These are phyloP conservation scores for Coracopsis vasa DNA, from an alignment of 2,113 vertebrate genomes.

Conservation along the genomic window DNA sequence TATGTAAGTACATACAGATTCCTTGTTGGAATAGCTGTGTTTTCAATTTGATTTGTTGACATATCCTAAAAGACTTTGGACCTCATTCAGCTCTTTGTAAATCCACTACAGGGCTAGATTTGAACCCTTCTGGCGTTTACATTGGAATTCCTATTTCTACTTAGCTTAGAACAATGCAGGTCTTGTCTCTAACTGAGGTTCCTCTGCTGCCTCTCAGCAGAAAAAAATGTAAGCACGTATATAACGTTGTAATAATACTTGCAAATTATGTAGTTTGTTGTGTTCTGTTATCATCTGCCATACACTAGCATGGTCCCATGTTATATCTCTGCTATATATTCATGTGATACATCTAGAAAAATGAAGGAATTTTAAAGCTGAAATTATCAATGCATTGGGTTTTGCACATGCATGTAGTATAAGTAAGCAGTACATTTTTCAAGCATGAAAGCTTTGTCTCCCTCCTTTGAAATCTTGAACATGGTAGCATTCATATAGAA, in stretches of 20 bases:
- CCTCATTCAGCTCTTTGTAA: slow-evolving; percentile 28
- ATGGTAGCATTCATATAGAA: fast-evolving
- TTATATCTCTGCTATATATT: not conserved
- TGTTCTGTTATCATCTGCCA: not conserved
- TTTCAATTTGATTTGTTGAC: slow-evolving; percentile 48
- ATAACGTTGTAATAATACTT: not conserved
- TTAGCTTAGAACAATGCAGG: not conserved
- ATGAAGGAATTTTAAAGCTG: not conserved
- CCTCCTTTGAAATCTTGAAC: not conserved
- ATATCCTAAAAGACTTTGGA: slow-evolving; percentile 38
- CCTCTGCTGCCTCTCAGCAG: not conserved
- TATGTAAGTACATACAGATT: not conserved
- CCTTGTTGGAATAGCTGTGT: not conserved
- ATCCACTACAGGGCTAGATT: not conserved
- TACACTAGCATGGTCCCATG: not conserved
- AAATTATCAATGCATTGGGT: not conserved
- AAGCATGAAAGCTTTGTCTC: not conserved
- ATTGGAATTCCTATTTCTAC: not conserved
- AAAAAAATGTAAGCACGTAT: not conserved
- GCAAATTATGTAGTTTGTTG: not conserved
- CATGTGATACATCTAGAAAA: not conserved
- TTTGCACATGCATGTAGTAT: not conserved
- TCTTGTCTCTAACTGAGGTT: not conserved
- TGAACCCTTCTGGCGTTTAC: not conserved
- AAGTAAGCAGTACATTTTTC: not conserved